Conservation (phyloP, 2,797 vertebrate species). For the Margarornis squamiger region DNA sequence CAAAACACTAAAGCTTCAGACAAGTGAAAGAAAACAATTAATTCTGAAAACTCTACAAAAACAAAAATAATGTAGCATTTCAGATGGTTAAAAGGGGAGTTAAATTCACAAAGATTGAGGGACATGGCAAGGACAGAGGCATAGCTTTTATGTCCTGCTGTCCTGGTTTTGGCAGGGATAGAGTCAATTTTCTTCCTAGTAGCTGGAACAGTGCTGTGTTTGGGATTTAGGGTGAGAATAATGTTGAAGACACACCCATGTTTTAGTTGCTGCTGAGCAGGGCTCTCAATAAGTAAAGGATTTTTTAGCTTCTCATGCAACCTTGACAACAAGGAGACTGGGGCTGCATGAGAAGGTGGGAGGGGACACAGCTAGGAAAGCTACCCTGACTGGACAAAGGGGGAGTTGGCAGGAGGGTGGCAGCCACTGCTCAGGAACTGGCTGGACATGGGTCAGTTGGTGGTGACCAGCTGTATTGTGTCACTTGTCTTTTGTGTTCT, state of each 20-base stretch:
- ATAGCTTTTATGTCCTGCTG: not conserved
- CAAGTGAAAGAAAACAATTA: not conserved
- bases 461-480: not conserved
- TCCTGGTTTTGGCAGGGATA: not conserved
- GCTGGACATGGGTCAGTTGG: not conserved
- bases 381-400: rapidly evolving
- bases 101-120: not conserved
- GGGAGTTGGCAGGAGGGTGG: not conserved
- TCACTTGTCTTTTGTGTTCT: too few species aligned
- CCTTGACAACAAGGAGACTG: not conserved
- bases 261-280: not conserved
- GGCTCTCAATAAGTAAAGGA: not conserved
- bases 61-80: not conserved
- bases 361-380: not conserved
- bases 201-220: not conserved
- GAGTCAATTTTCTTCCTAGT: not conserved
- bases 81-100: not conserved
- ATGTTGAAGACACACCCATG: not conserved
- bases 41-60: not conserved
- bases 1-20: not conserved
- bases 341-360: not conserved
- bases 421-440: not conserved
- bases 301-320: not conserved
- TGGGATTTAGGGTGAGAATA: not conserved
- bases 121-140: not conserved